Evolutionary conservation across 2,888 invertebrate genomes (phyloP).

Genomic region (Chrysotoxum bicinctum): DNA sequence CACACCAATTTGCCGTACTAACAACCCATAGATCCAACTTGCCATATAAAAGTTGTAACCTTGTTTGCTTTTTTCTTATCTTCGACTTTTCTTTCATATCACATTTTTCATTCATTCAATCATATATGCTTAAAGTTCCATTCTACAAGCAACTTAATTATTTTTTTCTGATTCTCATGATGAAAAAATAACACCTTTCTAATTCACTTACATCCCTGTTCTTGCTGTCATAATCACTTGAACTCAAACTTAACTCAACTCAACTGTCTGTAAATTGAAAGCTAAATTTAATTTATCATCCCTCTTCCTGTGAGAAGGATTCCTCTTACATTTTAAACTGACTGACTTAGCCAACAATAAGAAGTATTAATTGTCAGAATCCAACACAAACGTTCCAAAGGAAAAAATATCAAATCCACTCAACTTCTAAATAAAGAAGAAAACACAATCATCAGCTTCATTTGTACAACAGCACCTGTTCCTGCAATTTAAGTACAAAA

Average conservation of each 20-base stretch:
- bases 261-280: conserved; percentile 24
- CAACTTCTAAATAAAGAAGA: conserved; percentile 33
- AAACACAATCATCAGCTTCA: conserved; percentile 59
- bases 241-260: conserved; percentile 2
- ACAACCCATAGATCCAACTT: too few species aligned
- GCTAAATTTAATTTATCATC: conserved; percentile 25
- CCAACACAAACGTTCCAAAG: neutral
- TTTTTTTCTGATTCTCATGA: neutral
- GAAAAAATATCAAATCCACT: neutral
- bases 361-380: conserved; percentile 46
- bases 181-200: neutral
- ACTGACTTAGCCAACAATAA: conserved; percentile 34
- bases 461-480: conserved; percentile 57
- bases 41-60: too few species aligned
- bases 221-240: neutral
- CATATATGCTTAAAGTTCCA: neutral
- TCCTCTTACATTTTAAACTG: conserved; percentile 4
- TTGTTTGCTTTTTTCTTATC: too few species aligned
- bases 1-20: too few species aligned
- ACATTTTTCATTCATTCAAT: neutral
- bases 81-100: too few species aligned
- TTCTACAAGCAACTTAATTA: neutral
- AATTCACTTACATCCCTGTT: neutral
- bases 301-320: neutral
- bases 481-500: conserved; percentile 45